Evolutionary conservation across 2,888 invertebrate genomes (phyloP).

Genomic region (Aleiodes testaceus): DNA sequence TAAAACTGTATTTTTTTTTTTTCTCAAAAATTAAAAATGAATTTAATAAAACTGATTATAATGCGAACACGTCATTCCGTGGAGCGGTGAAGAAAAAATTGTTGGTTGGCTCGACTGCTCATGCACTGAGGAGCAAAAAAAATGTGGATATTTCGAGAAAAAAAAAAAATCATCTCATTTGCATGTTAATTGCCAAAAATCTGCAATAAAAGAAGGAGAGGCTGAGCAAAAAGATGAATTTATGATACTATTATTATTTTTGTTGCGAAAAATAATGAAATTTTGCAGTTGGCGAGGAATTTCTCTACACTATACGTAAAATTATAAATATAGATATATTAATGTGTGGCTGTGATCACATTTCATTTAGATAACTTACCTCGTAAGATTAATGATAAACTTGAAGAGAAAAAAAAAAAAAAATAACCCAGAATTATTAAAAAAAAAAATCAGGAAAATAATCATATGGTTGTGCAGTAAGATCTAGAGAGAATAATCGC

Average conservation of each 20-base stretch:
- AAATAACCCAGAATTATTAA: slow-evolving; percentile 30
- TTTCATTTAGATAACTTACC: slow-evolving; percentile 63
- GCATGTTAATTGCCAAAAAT: slow-evolving; percentile 8
- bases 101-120: slow-evolving; percentile 31
- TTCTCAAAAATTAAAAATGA: not conserved
- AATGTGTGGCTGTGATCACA: slow-evolving; percentile 74
- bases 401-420: slow-evolving; percentile 20
- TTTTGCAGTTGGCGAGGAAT: slow-evolving; percentile 41
- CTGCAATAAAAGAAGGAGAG: slow-evolving; percentile 15
- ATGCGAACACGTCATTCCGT: not conserved
- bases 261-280: slow-evolving; percentile 23
- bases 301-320: slow-evolving; percentile 48
- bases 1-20: slow-evolving; percentile 21
- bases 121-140: slow-evolving; percentile 17
- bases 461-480: slow-evolving; percentile 2
- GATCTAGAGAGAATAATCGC: not conserved
- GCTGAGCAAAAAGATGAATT: slow-evolving; percentile 27
- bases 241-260: slow-evolving; percentile 36
- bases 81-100: slow-evolving; percentile 12
- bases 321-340: slow-evolving; percentile 58
- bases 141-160: not conserved
- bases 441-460: slow-evolving; percentile 28
- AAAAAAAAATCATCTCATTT: slow-evolving; percentile 8
- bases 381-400: slow-evolving; percentile 47
- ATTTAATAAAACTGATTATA: not conserved